Conservation (phyloP, 2,113 vertebrate species). For the Colistium nudipinnis region DNA sequence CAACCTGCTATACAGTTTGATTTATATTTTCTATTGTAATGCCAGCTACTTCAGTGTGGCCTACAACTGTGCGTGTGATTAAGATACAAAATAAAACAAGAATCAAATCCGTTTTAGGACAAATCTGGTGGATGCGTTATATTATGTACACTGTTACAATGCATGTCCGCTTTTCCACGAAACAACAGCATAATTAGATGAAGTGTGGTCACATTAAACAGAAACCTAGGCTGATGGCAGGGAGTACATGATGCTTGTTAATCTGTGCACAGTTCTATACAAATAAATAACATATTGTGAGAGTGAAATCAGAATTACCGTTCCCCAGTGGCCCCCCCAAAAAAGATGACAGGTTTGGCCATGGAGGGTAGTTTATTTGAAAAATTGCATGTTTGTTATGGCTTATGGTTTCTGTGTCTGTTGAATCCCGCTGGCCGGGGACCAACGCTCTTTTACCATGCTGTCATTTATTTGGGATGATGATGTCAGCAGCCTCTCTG, state of each 20-base stretch:
- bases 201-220: too few relatives aligned
- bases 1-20: too few relatives aligned
- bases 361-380: slow-evolving; percentile 52
- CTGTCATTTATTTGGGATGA: slow-evolving; percentile 62
- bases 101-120: neutral
- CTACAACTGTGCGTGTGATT: too few relatives aligned
- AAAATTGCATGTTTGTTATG: slow-evolving; percentile 63
- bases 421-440: slow-evolving; percentile 30
- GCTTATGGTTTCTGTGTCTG: slow-evolving; percentile 51
- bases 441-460: slow-evolving; percentile 54
- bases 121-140: too few relatives aligned
- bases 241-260: slow-evolving; percentile 5
- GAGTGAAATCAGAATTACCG: slow-evolving; percentile 26
- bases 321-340: slow-evolving; percentile 28
- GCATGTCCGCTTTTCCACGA: too few relatives aligned
- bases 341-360: slow-evolving; percentile 51
- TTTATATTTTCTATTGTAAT: too few relatives aligned
- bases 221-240: too few relatives aligned
- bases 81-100: neutral
- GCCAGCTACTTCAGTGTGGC: too few relatives aligned
- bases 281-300: slow-evolving; percentile 27
- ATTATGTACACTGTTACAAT: too few relatives aligned
- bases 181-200: too few relatives aligned
- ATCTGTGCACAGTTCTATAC: slow-evolving; percentile 11
- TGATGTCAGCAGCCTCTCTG: slow-evolving; percentile 62